Conservation (phyloP, 2,888 invertebrate species). For the Himalopsyche japonica region DNA sequence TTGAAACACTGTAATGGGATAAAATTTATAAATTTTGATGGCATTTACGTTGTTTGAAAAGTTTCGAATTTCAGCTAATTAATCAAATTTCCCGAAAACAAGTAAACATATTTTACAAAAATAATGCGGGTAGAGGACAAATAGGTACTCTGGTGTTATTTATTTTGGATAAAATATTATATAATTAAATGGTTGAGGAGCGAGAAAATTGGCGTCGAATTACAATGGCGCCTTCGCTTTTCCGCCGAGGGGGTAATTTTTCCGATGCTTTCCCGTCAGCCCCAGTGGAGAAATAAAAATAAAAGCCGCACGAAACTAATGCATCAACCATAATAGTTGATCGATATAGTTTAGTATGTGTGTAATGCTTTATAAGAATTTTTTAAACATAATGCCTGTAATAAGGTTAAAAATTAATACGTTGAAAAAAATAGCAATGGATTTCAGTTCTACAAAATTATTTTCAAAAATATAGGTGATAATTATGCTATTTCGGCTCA, state of each 20-base stretch:
- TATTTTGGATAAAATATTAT: neutral
- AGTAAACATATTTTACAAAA: neutral
- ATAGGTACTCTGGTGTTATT: neutral
- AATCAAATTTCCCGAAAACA: neutral
- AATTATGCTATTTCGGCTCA: too few relatives aligned
- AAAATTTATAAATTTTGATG: neutral
- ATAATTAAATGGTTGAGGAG: neutral
- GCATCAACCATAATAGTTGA: neutral
- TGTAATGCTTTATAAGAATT: too few relatives aligned
- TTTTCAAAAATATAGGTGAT: too few relatives aligned
- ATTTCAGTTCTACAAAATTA: too few relatives aligned
- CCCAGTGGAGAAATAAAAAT: neutral
- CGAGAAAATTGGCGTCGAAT: neutral
- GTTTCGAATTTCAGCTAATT: neutral
- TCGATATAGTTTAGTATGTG: neutral
- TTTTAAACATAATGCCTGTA: too few relatives aligned
- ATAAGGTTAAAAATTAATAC: too few relatives aligned
- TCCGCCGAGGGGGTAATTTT: neutral
- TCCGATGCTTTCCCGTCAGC: neutral
- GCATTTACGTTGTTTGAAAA: neutral
- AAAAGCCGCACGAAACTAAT: neutral
- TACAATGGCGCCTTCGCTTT: neutral
- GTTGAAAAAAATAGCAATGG: too few relatives aligned
- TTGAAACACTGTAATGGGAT: too few relatives aligned
- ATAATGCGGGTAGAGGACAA: neutral